phyloP scores from a whole-genome alignment of 2,113 vertebrate species.

The Corapipo altera region DNA sequence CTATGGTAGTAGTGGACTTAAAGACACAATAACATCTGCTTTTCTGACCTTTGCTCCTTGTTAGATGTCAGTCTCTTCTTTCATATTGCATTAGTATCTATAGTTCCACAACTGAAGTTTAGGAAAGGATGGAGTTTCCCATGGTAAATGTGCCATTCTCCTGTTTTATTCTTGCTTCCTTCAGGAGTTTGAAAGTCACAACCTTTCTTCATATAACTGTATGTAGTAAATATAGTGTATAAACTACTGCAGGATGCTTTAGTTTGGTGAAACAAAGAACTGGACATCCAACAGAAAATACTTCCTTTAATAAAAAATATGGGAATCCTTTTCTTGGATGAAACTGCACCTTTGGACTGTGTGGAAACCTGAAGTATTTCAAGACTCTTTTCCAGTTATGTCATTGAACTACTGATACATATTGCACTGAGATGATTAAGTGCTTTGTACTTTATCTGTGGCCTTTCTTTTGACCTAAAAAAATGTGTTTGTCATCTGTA shows the following conservation, averaged over 20 bases:
- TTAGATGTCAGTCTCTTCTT: not conserved
- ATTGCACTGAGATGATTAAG: not conserved
- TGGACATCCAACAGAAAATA: not conserved
- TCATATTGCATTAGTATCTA: not conserved
- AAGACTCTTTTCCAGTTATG: not conserved
- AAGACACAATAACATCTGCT: not conserved
- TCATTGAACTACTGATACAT: not conserved
- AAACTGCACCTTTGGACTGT: accelerated
- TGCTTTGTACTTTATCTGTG: not conserved
- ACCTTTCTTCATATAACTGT: accelerated
- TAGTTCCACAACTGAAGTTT: not conserved
- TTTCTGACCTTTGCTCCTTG: not conserved
- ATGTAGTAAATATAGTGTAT: not conserved
- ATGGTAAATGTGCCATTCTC: not conserved
- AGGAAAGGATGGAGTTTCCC: not conserved
- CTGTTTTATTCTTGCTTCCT: not conserved
- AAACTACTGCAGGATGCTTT: not conserved
- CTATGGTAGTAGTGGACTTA: not conserved
- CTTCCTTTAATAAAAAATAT: not conserved
- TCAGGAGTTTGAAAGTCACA: not conserved
- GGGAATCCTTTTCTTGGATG: not conserved
- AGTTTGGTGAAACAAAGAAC: not conserved
- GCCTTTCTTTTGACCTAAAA: not conserved
- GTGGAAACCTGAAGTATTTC: not conserved
- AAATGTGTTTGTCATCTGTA: not conserved